phyloP scores from a whole-genome alignment of 2,797 vertebrate species.

The Hozukius guyotensis region DNA sequence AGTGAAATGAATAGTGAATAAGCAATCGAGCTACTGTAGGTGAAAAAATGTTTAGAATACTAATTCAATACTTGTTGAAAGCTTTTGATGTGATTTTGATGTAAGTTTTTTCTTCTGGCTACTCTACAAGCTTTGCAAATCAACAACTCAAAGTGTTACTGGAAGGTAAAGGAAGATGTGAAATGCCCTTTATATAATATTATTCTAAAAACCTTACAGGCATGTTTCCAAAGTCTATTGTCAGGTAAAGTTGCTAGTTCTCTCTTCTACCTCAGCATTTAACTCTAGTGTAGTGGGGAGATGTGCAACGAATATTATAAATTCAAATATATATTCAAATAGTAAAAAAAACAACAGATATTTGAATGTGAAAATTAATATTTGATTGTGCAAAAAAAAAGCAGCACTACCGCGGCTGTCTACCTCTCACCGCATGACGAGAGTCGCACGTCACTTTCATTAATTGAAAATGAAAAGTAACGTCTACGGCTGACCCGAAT shows the following conservation, averaged over 20 bases:
- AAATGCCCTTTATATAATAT: not conserved
- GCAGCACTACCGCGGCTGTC: not conserved
- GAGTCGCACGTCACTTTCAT: not conserved
- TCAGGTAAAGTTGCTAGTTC: not conserved
- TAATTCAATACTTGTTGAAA: slow-evolving; percentile 55
- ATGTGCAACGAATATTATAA: not conserved
- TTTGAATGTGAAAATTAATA: not conserved
- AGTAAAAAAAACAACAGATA: not conserved
- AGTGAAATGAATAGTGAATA: slow-evolving; percentile 47
- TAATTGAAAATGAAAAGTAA: not conserved
- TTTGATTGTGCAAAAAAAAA: not conserved
- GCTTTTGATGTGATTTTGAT: slow-evolving; percentile 45
- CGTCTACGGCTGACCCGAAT: fast-evolving
- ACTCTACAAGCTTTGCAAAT: slow-evolving; percentile 1
- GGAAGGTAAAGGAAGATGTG: not conserved
- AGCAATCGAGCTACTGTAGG: slow-evolving; percentile 19
- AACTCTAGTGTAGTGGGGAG: not conserved
- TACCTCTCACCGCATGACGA: not conserved
- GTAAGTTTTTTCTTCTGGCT: slow-evolving; percentile 8
- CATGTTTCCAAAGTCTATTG: not conserved
- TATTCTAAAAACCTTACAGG: slow-evolving; percentile 2
- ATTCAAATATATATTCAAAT: not conserved
- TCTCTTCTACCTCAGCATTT: slow-evolving; percentile 2
- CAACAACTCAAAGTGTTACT: slow-evolving; percentile 18
- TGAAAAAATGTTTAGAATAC: slow-evolving; percentile 32